A percentile compares a stretch with the other conserved stretches of the same genome.
Evolutionary conservation across 2,888 invertebrate species (phyloP).

Genomic region (Deilephila elpenor): DNA sequence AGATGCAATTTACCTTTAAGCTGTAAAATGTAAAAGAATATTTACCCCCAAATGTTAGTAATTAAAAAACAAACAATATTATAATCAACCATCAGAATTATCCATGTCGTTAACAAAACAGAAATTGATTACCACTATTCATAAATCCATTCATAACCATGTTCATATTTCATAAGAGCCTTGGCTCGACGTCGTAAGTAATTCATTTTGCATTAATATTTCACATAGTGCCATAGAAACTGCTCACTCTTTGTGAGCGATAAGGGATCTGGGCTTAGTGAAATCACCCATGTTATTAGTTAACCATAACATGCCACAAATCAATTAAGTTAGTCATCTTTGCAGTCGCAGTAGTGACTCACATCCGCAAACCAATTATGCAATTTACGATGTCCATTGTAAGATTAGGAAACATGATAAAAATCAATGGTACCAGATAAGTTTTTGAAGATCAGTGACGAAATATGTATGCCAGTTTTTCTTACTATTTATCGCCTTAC

Average conservation of each 20-base stretch:
- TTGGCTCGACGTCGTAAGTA: neutral
- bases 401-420: conserved; percentile 35
- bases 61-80: conserved; percentile 1
- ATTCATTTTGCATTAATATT: conserved; percentile 1
- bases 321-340: conserved; percentile 79
- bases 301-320: conserved; percentile 75
- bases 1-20: neutral
- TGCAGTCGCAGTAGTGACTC: conserved; percentile 64
- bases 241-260: conserved; percentile 40
- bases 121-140: conserved; percentile 1
- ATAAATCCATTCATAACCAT: neutral
- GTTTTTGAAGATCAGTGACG: neutral
- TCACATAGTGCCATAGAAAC: neutral
- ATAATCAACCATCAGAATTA: conserved; percentile 9
- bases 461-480: neutral
- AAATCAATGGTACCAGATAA: neutral
- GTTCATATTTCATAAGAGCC: neutral
- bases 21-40: neutral
- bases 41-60: conserved; percentile 4
- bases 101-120: conserved; percentile 20
- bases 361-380: conserved; percentile 57
- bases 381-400: conserved; percentile 34
- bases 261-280: conserved; percentile 51
- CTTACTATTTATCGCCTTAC: neutral
- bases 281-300: conserved; percentile 69